Evolutionary conservation across 2,888 invertebrate species (phyloP).

Genomic region (Eustalomyia histrio): DNA sequence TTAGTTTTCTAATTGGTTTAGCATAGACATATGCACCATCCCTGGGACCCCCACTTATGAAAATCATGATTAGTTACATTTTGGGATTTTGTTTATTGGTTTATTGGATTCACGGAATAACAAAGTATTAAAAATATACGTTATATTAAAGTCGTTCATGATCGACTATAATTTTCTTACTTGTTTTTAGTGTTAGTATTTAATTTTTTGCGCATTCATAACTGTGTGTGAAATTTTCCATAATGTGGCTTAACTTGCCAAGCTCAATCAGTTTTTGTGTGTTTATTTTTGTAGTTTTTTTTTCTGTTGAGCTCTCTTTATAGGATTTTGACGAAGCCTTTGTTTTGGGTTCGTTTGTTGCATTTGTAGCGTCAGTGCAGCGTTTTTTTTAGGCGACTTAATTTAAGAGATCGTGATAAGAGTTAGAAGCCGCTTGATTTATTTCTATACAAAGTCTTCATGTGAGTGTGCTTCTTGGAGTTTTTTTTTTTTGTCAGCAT

Average conservation of each 20-base stretch:
- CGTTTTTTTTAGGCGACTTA: constrained; percentile 68
- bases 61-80: too few relatives aligned
- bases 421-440: constrained; percentile 79
- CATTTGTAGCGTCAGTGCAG: constrained; percentile 61
- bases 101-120: too few relatives aligned
- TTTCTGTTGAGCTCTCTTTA: constrained; percentile 57
- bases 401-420: constrained; percentile 79
- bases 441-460: constrained; percentile 70
- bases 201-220: constrained; percentile 28
- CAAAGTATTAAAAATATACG: too few relatives aligned
- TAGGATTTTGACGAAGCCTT: constrained; percentile 52
- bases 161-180: too few relatives aligned
- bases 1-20: too few relatives aligned
- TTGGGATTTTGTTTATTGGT: too few relatives aligned
- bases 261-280: constrained; percentile 60
- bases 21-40: too few relatives aligned
- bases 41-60: too few relatives aligned
- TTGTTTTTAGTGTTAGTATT: too few relatives aligned
- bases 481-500: constrained; percentile 33
- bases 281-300: background rate
- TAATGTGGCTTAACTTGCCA: constrained; percentile 58
- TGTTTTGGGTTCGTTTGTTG: constrained; percentile 55
- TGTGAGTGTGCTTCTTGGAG: constrained; percentile 50
- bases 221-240: constrained; percentile 62
- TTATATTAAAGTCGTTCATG: too few relatives aligned